Evolutionary conservation across 2,113 vertebrate species (phyloP), one percentile per base, ranked within the genome.

Genomic region (Paracanthobrama guichenoti): DNA sequence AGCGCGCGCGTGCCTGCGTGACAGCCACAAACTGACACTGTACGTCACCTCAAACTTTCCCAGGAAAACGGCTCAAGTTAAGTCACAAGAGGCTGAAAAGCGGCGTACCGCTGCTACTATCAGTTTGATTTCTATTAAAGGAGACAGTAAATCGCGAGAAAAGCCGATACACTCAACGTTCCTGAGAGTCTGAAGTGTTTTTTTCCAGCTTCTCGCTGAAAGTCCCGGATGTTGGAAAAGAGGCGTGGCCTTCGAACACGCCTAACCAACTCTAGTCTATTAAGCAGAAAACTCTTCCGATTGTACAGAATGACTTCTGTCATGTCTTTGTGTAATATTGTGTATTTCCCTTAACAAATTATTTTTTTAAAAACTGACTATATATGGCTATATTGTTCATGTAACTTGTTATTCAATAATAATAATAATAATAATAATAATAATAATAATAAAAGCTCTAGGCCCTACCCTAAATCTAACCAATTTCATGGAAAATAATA

Each of bases 11-110:
- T 26, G 77, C 4, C 39, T 20, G 42, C n/a, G 83, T 77, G 87
- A 84, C 44, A 84, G 87, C 79, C 80, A 79, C 79, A 79, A 86
- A 85, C 44, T 75, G 85, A 75, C 79, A 88, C 83, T 86, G 72
- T 59, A 79, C 48, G 87, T 86, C 85, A 74, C 85, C 66, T 62
- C 67, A 80, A 76, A 35, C 48, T 71, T 67, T 31, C 77, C 72
- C 26, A 73, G 78, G 9, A 44, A 74, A 82, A 64, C 18, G 13
- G 6, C 42, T 73, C 55, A 39, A 67, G 31, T 53, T 50, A 20
- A 79, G 13, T 57, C n/a, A 28, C n/a, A 3, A 9, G 18, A 53
- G 22, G 18, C 6, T 79, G 67, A 13, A 22, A 57, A 62, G 18
- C 12, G 14, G 9, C 42, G 3, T 13, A 20, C 22, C 81, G 28